Percentiles rank a stretch among this genome's conserved stretches.
Conservation (phyloP, 2,797 vertebrate genomes). For the Acanthurus leucopareius region DNA sequence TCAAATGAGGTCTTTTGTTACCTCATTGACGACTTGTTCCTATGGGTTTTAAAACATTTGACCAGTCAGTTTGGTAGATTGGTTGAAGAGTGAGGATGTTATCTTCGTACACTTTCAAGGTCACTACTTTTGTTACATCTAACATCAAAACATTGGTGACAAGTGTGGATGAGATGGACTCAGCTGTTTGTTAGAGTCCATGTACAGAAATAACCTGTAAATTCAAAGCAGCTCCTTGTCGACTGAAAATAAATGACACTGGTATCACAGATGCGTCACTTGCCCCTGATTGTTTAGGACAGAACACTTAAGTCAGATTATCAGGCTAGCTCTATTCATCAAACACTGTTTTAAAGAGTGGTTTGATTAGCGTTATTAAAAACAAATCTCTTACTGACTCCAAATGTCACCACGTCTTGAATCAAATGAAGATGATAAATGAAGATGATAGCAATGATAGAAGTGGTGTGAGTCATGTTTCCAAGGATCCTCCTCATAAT, state of each 20-base stretch:
- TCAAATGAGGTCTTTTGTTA: background rate
- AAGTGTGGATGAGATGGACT: background rate
- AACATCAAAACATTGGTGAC: background rate
- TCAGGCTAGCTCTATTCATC: background rate
- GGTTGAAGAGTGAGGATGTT: background rate
- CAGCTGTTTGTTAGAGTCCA: background rate
- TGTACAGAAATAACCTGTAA: background rate
- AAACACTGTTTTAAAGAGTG: background rate
- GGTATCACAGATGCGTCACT: background rate
- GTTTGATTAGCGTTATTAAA: background rate
- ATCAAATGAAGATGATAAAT: background rate
- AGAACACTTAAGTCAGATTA: background rate
- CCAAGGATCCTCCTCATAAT: background rate
- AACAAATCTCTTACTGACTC: background rate
- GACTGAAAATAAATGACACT: background rate
- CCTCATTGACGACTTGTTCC: background rate
- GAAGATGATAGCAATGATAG: too few species aligned
- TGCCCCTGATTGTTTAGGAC: background rate
- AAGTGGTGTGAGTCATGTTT: background rate
- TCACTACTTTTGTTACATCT: background rate
- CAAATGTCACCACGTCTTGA: background rate
- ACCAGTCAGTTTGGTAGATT: background rate
- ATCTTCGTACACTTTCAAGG: background rate
- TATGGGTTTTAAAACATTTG: background rate
- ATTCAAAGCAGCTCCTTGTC: background rate